Conservation (phyloP, 2,888 invertebrate genomes). For the Cephalotes varians region DNA sequence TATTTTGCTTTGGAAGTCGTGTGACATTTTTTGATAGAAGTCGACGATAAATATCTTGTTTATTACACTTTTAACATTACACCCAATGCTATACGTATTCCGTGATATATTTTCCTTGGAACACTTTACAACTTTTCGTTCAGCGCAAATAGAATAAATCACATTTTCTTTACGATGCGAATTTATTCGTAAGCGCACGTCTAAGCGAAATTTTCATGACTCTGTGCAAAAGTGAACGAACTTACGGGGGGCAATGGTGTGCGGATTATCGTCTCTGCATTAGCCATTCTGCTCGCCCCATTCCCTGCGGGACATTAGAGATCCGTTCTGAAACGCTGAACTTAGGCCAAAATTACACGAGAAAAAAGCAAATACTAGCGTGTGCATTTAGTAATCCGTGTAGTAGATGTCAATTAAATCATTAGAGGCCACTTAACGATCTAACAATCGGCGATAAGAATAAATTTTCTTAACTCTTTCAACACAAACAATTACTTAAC, state of each 20-base stretch:
- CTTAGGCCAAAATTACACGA: slow-evolving; percentile 71
- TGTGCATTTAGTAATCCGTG: neutral
- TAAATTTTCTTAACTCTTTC: neutral
- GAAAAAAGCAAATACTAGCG: slow-evolving; percentile 54
- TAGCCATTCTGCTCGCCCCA: slow-evolving; percentile 68
- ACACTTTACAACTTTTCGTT: slow-evolving; percentile 30
- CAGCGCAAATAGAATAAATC: slow-evolving; percentile 43
- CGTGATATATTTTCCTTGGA: neutral
- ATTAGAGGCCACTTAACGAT: neutral
- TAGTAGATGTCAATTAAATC: neutral
- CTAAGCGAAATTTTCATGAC: slow-evolving; percentile 2
- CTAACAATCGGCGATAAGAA: neutral
- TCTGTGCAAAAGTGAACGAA: slow-evolving; percentile 31
- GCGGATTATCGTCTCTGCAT: slow-evolving; percentile 65
- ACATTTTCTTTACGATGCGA: slow-evolving; percentile 27
- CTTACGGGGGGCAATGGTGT: slow-evolving; percentile 31
- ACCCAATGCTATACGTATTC: neutral
- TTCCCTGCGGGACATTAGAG: slow-evolving; percentile 38
- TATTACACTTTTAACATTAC: slow-evolving; percentile 12
- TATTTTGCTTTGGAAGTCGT: neutral
- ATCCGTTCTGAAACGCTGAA: slow-evolving; percentile 31
- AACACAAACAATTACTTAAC: neutral
- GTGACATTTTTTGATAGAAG: slow-evolving; percentile 9
- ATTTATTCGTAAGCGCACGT: slow-evolving; percentile 21
- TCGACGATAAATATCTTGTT: slow-evolving; percentile 13